Conservation (phyloP, 1,140 invertebrate genomes). For the Lasioglossum baleicum region DNA sequence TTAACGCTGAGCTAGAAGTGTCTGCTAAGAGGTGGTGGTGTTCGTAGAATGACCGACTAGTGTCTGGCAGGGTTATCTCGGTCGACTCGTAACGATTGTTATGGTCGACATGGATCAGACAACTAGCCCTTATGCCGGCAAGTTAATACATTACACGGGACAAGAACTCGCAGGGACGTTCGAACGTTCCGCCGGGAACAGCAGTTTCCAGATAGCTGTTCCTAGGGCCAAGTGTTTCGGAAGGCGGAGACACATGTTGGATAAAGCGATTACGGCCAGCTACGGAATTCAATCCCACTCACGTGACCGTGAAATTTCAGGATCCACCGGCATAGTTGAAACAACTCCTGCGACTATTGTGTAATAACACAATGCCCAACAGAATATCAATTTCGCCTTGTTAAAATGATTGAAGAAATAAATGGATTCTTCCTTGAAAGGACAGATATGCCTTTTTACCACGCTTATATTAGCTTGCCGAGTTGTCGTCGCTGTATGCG, state of each 20-base stretch:
- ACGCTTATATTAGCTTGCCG: no score
- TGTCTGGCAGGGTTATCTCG: conserved; percentile 38
- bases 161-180: conserved; percentile 4
- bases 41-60: conserved; percentile 24
- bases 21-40: no score
- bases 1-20: neutral
- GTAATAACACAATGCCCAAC: no score
- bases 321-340: no score
- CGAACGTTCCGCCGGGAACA: neutral
- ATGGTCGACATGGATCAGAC: conserved; percentile 27
- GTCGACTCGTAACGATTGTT: conserved; percentile 17
- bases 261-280: neutral
- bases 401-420: no score
- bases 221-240: neutral
- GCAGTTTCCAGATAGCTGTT: neutral
- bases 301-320: neutral
- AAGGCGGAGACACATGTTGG: conserved; percentile 9
- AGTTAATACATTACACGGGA: conserved; percentile 50
- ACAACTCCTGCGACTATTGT: no score
- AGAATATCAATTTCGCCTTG: no score
- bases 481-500: no score
- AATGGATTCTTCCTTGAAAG: no score
- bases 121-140: conserved; percentile 18
- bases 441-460: no score
- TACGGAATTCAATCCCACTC: neutral